Conservation (phyloP, 2,888 invertebrate genomes). For the Lasioglossum vierecki region DNA sequence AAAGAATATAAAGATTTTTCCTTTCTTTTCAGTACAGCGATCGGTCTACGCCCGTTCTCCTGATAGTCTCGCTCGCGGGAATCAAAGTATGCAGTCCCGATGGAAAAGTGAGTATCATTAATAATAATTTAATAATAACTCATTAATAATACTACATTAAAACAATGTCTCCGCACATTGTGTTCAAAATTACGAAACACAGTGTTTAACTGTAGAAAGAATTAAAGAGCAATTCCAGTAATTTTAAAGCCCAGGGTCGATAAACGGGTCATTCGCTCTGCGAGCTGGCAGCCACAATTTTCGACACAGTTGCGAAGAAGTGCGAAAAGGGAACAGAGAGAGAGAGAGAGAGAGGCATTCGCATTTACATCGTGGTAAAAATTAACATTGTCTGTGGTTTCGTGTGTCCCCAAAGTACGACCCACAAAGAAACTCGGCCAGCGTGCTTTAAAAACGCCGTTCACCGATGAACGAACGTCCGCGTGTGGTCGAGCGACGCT, state of each 20-base stretch:
- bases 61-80: conserved; percentile 91
- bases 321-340: background rate
- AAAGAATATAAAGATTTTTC: conserved; percentile 59
- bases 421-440: conserved; percentile 78
- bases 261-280: background rate
- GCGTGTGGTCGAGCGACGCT: conserved; percentile 41
- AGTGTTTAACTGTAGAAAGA: too few relatives aligned
- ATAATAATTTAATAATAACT: too few relatives aligned
- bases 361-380: conserved; percentile 31
- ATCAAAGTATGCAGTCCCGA: conserved; percentile 94
- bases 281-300: background rate
- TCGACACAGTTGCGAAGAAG: background rate
- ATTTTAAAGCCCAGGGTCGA: too few relatives aligned
- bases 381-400: conserved; percentile 60
- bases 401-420: conserved; percentile 57
- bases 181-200: too few relatives aligned
- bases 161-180: too few relatives aligned
- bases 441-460: conserved; percentile 54
- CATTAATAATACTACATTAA: background rate
- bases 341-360: background rate
- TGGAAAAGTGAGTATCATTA: conserved; percentile 88
- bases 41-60: conserved; percentile 89
- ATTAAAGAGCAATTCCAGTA: too few relatives aligned
- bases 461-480: conserved; percentile 38
- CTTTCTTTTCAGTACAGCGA: conserved; percentile 87